phyloP scores from a whole-genome alignment of 2,888 invertebrate species.

The Euplexia lucipara region DNA sequence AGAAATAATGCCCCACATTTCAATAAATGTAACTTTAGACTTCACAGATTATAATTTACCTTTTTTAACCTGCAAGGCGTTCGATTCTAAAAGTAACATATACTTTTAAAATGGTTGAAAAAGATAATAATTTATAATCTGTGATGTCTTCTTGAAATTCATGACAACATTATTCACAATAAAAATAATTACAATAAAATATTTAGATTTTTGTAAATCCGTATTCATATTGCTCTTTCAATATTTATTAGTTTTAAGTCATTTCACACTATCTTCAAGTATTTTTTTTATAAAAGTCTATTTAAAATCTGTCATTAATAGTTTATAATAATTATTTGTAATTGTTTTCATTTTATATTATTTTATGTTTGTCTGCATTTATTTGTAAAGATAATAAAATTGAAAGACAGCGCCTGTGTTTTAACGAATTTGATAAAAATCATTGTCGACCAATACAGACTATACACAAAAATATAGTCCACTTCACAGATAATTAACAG shows the following conservation, averaged over 20 bases:
- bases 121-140: not conserved
- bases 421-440: not conserved
- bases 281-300: conserved; percentile 3
- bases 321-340: conserved; percentile 8
- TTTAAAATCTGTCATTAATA: conserved; percentile 29
- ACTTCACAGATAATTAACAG: no score
- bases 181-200: not conserved
- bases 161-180: not conserved
- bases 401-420: conserved; percentile 30
- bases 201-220: not conserved
- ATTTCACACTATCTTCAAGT: not conserved
- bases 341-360: conserved; percentile 11
- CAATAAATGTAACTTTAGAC: not conserved
- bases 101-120: not conserved
- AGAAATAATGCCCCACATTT: conserved; percentile 24
- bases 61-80: no score
- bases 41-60: no score
- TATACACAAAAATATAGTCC: not conserved
- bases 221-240: conserved; percentile 8
- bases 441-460: not conserved
- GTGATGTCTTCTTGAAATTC: not conserved
- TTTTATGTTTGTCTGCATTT: conserved; percentile 49
- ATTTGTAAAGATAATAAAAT: conserved; percentile 20
- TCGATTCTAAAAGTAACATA: no score
- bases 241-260: conserved; percentile 23